phyloP scores from a whole-genome alignment of 2,113 vertebrate species.

The Glareola pratincola region DNA sequence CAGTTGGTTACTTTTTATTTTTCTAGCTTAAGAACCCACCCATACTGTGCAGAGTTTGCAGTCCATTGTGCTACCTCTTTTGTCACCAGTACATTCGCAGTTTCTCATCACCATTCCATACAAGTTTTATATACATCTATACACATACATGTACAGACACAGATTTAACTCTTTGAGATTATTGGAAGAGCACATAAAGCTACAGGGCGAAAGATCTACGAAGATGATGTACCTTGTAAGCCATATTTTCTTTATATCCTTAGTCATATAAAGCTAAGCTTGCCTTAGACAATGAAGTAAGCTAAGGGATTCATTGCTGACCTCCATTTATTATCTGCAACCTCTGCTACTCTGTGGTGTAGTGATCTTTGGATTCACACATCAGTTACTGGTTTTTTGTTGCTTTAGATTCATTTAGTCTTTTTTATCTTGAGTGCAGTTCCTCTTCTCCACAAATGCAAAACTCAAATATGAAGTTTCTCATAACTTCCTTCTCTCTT shows the following conservation, averaged over 20 bases:
- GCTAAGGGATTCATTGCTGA: neutral
- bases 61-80: slow-evolving; percentile 13
- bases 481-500: neutral
- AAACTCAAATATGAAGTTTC: neutral
- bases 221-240: neutral
- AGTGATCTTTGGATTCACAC: neutral
- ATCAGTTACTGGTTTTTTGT: neutral
- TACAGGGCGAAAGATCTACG: neutral
- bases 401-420: neutral
- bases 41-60: slow-evolving; percentile 20
- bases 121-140: neutral
- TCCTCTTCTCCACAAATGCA: neutral
- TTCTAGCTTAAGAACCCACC: slow-evolving; percentile 54
- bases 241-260: neutral
- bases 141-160: neutral
- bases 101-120: neutral
- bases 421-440: neutral
- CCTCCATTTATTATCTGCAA: neutral
- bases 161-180: slow-evolving; percentile 24
- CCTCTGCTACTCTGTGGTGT: neutral
- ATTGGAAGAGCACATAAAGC: neutral
- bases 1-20: slow-evolving; percentile 42
- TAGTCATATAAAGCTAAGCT: neutral
- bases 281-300: neutral
- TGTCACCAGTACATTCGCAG: slow-evolving; percentile 15